Percentiles rank a stretch among this genome's conserved stretches.
Conservation (phyloP, 2,888 invertebrate species). For the Selenia dentaria region DNA sequence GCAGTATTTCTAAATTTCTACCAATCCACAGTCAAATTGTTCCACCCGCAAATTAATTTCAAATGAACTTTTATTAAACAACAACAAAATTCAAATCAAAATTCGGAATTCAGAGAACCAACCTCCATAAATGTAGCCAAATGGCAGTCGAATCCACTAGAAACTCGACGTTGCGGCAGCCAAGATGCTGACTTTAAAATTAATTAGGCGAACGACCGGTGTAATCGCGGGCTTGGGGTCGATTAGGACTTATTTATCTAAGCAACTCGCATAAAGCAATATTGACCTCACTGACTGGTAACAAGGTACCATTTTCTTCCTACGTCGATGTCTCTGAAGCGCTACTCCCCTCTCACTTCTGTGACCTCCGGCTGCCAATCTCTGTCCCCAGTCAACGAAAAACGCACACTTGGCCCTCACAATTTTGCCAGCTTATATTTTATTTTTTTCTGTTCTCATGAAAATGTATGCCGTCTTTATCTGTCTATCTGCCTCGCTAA, state of each 20-base stretch:
- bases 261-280: conserved; percentile 54
- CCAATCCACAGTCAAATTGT: conserved; percentile 8
- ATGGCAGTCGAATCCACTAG: conserved; percentile 71
- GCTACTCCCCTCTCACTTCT: conserved; percentile 38
- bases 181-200: conserved; percentile 81
- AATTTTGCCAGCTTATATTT: conserved; percentile 65
- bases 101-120: conserved; percentile 54
- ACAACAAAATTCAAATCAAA: conserved; percentile 52
- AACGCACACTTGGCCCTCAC: conserved; percentile 62
- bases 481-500: conserved; percentile 69
- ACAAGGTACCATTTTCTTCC: conserved; percentile 56
- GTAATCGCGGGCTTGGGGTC: conserved; percentile 73
- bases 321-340: conserved; percentile 48
- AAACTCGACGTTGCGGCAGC: conserved; percentile 63
- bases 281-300: conserved; percentile 50
- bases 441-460: conserved; percentile 64
- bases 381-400: conserved; percentile 58
- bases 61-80: conserved; percentile 46
- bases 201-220: conserved; percentile 83
- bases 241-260: conserved; percentile 65
- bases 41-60: conserved; percentile 45
- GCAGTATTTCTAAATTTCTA: neutral
- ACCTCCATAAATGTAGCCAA: conserved; percentile 60
- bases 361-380: conserved; percentile 54
- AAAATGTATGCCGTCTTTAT: conserved; percentile 74